Base-by-base conservation (phyloP, 2,113 vertebrate genomes). In the Phasianus colchicus region DNA sequence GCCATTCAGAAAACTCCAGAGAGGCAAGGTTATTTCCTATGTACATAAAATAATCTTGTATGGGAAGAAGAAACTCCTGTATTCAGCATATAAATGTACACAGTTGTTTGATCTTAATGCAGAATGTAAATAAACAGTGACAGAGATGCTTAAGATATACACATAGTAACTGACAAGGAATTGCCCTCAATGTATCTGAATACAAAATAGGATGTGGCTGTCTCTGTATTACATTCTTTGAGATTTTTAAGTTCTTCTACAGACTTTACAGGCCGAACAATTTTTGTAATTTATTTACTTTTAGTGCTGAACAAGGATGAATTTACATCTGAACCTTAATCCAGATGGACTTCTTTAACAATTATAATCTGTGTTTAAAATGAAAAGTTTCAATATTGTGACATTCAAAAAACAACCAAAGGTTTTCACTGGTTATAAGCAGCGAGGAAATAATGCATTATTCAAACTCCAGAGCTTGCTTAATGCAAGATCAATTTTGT, bases 401-500 rank as follows among this genome's bases (percentile, higher is more conserved):
- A 72, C 91, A 95, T 91, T 91, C 86, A 86, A 86, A 96, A 95
- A 9, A 66, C 89, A 86, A 81, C 76, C 3, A 72, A 92, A 95
- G 79, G 76, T 92, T 94, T 96, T 74, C 90, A 67, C 79, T 93
- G 76, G 89, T 90, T 91, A 61, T 64, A 91, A 95, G 88, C 22
- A 92, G 73, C 91, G 75, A 92, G 85, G 89, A 93, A 93, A 95
- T 94, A 95, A 97, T 95, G 83, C 94, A 95, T 97, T 96, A 96
- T 96, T 96, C 96, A 95, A 92, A 86, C 85, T 96, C 89, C 85
- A 92, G 61, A 96, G 88, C 89, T 89, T 93, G 80, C 90, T 95
- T 95, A 97, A 95, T 97, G 93, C 94, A 92, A 95, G 94, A 97
- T 94, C 96, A 95, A 94, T 95, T 96, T 96, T 96, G 93, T 96